These are phyloP conservation scores for Chelonus formosanus DNA, from an alignment of 2,888 invertebrate genomes.

Conservation along the genomic window DNA sequence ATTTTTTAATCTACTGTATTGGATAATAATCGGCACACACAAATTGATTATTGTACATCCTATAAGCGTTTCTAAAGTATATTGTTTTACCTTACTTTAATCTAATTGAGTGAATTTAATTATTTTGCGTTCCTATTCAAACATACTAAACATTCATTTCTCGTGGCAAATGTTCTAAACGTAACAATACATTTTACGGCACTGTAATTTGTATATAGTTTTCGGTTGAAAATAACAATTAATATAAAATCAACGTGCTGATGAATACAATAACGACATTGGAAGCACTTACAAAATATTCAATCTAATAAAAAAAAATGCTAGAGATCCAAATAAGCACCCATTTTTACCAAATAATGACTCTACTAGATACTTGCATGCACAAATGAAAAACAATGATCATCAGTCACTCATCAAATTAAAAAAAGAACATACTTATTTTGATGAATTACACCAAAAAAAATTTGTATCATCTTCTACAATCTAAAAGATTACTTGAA, in stretches of 20 bases:
- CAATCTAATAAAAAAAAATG: slow-evolving; percentile 17
- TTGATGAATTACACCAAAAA: background rate
- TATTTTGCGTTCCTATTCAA: background rate
- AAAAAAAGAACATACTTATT: slow-evolving; percentile 4
- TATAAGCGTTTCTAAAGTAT: slow-evolving; percentile 10
- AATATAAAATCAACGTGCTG: background rate
- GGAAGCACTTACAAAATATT: slow-evolving; percentile 32
- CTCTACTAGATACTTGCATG: background rate
- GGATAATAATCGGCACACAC: background rate
- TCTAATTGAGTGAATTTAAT: background rate
- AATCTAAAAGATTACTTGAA: background rate
- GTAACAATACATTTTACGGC: slow-evolving; percentile 3
- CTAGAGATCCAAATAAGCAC: slow-evolving; percentile 1
- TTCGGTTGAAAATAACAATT: too few species aligned
- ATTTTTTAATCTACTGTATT: background rate
- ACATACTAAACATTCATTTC: slow-evolving; percentile 4
- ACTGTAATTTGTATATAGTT: background rate
- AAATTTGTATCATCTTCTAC: too few species aligned
- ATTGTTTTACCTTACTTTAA: background rate
- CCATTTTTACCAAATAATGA: slow-evolving; percentile 1
- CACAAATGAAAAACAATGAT: background rate
- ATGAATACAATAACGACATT: slow-evolving; percentile 1
- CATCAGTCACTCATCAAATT: background rate
- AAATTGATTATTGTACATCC: slow-evolving; percentile 5
- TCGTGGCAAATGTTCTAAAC: background rate